phyloP scores from a whole-genome alignment of 1,140 invertebrate genomes.

The Sesamia nonagrioides region DNA sequence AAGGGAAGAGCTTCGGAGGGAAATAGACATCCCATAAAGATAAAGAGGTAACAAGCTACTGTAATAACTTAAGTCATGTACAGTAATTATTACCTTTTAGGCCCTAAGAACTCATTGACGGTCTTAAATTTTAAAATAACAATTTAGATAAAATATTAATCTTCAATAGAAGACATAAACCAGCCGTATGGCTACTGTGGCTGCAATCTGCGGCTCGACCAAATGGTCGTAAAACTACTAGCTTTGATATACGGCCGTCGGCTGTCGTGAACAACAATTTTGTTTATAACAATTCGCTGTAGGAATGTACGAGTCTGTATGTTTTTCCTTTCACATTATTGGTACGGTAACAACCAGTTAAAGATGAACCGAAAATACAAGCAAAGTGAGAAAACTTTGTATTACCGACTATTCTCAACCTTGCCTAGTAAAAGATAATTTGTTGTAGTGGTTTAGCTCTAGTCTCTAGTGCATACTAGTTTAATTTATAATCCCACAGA shows the following conservation, averaged over 20 bases:
- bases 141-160: background rate
- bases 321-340: background rate
- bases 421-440: no score
- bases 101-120: background rate
- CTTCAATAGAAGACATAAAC: constrained; percentile 26
- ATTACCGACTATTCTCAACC: no score
- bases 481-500: no score
- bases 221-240: constrained; percentile 41
- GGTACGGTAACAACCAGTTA: background rate
- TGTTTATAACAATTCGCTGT: constrained; percentile 18
- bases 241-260: constrained; percentile 21
- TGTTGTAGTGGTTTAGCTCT: no score
- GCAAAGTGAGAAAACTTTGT: no score
- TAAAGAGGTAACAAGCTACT: background rate
- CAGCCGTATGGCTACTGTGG: background rate
- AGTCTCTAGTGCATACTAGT: no score
- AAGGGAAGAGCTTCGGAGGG: background rate
- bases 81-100: background rate
- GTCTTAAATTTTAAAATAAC: background rate
- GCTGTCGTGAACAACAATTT: constrained; percentile 9
- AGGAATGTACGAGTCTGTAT: background rate
- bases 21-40: background rate
- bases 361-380: background rate
- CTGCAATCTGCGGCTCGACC: constrained; percentile 39
- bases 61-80: background rate